Base-by-base conservation (phyloP, 2,797 vertebrate genomes). In the Sebastes kiyomatsui region DNA sequence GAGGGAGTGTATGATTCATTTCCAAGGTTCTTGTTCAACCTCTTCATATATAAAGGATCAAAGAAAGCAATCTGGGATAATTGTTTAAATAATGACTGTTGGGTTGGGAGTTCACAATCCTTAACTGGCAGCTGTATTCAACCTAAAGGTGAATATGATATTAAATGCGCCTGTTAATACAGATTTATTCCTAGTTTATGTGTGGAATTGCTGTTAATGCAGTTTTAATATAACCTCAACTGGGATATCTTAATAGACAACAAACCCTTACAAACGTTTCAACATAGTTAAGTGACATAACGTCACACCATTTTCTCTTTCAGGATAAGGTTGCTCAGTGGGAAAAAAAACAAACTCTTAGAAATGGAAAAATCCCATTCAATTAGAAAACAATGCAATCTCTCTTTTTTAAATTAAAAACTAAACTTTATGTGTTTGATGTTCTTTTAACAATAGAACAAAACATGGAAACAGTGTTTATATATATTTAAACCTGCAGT, bases 31-130 rank as follows among this genome's bases (percentile, higher is more conserved):
- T 62, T 54, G 20, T 64, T 79, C n/a, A 54, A 65, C 60, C n/a
- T 52, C 55, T 60, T 52, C 22, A 23, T 75, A 33, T 82, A 82
- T 61, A 75, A 77, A 77, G 42, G 16, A 77, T 75, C 67, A 77
- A 46, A 72, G 32, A 73, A 14, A 46, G 49, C 28, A 42, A 70
- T 81, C 25, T 33, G 2, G 32, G 62, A 69, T 70, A 49, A 70
- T 61, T 67, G 28, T 76, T 75, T 64, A 28, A 72, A 78, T 68
- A 7, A 30, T 28, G 49, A 73, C 60, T 32, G 72, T 73, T 75
- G 20, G 10, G 35, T 59, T 35, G 61, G 18, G 52, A 65, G 71
- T 35, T 79, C 28, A 46, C 20, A 27, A 7, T 49, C 55, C 13
- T 4, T n/a, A 67, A 58, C 74, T 55, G 42, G 54, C 20, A 69